phyloP scores from a whole-genome alignment of 2,888 invertebrate species.

The Hydrotaea diabolus region DNA sequence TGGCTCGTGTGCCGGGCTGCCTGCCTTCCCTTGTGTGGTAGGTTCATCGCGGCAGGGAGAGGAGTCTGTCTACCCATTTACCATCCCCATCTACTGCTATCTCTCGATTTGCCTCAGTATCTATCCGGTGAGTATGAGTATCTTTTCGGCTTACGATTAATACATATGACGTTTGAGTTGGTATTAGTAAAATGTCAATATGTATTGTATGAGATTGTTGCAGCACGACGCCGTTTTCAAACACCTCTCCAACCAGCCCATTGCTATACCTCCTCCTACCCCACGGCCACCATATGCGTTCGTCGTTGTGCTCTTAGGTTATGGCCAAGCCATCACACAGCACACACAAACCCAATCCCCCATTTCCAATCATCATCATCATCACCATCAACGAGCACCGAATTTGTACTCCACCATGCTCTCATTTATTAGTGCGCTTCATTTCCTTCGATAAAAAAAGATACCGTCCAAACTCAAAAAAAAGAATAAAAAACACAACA shows the following conservation, averaged over 20 bases:
- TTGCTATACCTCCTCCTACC: no score
- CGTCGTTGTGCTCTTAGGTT: neutral
- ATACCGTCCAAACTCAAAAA: no score
- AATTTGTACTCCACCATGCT: neutral
- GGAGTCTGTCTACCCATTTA: neutral
- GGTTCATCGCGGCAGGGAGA: neutral
- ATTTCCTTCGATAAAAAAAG: conserved; percentile 41
- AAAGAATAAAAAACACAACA: neutral
- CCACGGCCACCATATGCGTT: conserved; percentile 1
- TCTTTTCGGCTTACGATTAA: neutral
- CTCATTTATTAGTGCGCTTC: conserved; percentile 63
- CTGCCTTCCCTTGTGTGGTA: conserved; percentile 42
- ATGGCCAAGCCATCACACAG: conserved; percentile 9
- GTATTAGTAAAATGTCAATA: conserved; percentile 66
- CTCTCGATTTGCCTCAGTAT: neutral
- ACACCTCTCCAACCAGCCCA: no score
- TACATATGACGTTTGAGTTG: conserved; percentile 30
- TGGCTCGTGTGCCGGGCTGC: conserved; percentile 9
- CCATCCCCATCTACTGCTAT: neutral
- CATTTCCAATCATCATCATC: conserved; percentile 44
- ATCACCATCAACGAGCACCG: conserved; percentile 11
- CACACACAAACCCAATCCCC: neutral
- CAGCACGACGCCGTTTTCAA: neutral
- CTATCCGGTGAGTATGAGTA: neutral
- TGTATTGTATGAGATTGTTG: conserved; percentile 26